Evolutionary conservation across 2,888 invertebrate genomes (phyloP), one percentile per base, ranked within the genome.

Genomic region (Coecobrya sp.): DNA sequence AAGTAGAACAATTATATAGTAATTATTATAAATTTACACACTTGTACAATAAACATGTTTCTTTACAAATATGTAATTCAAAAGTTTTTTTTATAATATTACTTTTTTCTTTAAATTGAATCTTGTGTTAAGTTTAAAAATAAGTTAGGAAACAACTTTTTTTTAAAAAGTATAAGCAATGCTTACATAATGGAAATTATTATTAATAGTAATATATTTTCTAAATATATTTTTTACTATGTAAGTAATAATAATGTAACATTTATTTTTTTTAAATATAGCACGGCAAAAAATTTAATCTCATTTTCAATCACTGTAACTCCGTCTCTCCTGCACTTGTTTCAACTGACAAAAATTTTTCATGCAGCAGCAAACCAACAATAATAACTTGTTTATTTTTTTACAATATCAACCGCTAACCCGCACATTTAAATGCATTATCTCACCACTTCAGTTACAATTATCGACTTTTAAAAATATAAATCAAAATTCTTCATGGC

Each of bases 251-350:
- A 10, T 13, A 27, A 25, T 52, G 13, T 81, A 27, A 27, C 0
- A 70, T 16, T 30, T 68, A 25, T 16, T 7, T 30, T 68, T 45
- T 27, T 81, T 82, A 82, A 22, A 62, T 68, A 85, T 68, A 85
- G 85, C 85, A 85, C 68, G 36, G 68, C 68, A 85, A 85, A 85
- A 84, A 68, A 65, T 45, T 19, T 85, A 85, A 85, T 85, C 85
- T 85, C 85, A 85, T 85, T 85, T 85, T 85, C 45, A 68, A 85
- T 85, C 85, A 36, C 36, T n/a, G n/a, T n/a, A n/a, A 85, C 84
- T 85, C 30, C 42, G 0, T 45, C 82, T 36, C 36, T 70, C 36
- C 36, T 36, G 2, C 36, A 36, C 36, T 36, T 36, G 36, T 36
- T 36, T 36, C 36, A 36, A 36, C 36, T 36, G 36, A 36, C 36